Base-by-base conservation (phyloP, 2,888 invertebrate species). In the Sisyra terminalis region DNA sequence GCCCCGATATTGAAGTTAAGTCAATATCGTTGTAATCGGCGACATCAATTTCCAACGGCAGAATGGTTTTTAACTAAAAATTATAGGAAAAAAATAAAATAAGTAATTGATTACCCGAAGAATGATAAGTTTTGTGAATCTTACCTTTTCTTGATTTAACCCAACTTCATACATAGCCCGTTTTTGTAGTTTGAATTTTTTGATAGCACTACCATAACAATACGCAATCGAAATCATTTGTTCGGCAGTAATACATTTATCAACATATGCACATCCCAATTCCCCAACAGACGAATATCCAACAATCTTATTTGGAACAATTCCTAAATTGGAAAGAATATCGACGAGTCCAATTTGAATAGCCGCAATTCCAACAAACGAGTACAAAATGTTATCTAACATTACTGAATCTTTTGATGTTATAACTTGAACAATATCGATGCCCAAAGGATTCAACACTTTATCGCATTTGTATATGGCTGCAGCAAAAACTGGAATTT, bases 231-330 rank as follows among this genome's bases (percentile, higher is more conserved):
- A 62, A 45, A 90, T 73, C 62, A 81, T 78, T 63, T 92, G 80
- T 52, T 87, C 82, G 0, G 81, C 73, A 0, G 84, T 85, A 48
- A 93, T 73, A 47, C 81, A 78, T 0, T 84, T 86, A 57, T 93
- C 90, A 4, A 86, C 88, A 63, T 94, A 94, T 0, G 84, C 90
- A 58, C 90, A 89, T 1, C 83, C 84, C 2, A 94, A 65, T 58
- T 93, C 92, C 10, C 94, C 93, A 0, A 86, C 81, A 5, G 90
- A 90, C 4, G 90, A 90, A 60, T 89, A 86, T 2, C 92, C 59
- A 18, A 54, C 47, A 8, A 53, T 43, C 5, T 44, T 43, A 31
- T 51, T 50, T 4, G 53, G 51, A n/a, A 49, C 42, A 2, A 60
- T 11, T 38, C 68, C 66, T 44, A 72, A 49, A 8, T 63, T 53